These are phyloP conservation scores for Myotis myotis DNA, from an alignment of 2,797 vertebrate species.

Conservation along the genomic window DNA sequence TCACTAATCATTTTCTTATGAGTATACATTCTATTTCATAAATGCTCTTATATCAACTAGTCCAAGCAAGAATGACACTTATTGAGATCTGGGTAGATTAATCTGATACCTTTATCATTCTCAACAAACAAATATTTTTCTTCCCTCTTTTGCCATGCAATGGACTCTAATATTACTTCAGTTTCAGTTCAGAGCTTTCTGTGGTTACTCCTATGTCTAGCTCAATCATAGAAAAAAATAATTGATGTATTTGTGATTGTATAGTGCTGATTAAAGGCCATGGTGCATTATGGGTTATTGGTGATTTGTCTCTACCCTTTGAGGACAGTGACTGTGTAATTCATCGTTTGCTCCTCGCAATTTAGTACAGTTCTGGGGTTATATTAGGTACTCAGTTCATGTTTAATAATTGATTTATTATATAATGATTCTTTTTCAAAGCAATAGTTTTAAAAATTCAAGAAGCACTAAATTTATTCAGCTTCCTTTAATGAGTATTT, in stretches of 20 bases:
- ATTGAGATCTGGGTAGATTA: neutral
- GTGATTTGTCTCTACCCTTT: neutral
- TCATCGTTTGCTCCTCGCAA: neutral
- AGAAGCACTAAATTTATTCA: slow-evolving; percentile 75
- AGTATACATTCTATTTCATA: neutral
- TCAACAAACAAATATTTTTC: neutral
- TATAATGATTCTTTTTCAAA: neutral
- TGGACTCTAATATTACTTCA: neutral
- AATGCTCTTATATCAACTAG: neutral
- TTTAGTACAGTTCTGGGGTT: neutral
- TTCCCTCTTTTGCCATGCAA: neutral
- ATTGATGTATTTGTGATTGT: neutral
- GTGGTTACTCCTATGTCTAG: neutral
- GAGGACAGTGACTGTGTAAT: neutral
- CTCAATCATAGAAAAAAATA: neutral
- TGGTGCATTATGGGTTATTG: neutral
- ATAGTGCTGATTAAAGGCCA: neutral
- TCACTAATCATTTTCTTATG: neutral
- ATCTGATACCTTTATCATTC: neutral
- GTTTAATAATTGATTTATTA: neutral
- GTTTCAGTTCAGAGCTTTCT: neutral
- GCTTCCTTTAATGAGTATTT: slow-evolving; percentile 86
- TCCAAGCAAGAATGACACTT: neutral
- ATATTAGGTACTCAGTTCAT: neutral
- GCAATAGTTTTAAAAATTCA: slow-evolving; percentile 45